phyloP scores from a whole-genome alignment of 2,888 invertebrate genomes.

The Cryptus armator region DNA sequence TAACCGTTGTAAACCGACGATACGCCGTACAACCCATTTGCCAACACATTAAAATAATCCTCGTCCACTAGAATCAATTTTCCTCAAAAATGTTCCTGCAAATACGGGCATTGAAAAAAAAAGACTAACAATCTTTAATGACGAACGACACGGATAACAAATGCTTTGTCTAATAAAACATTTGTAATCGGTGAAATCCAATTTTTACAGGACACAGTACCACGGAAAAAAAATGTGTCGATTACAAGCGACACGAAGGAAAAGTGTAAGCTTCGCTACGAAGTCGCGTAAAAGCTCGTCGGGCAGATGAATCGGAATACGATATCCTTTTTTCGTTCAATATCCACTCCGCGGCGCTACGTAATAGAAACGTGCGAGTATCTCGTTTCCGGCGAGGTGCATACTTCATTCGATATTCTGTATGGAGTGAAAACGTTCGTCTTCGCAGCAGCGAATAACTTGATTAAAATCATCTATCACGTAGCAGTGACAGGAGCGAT shows the following conservation, averaged over 20 bases:
- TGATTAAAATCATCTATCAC: conserved; percentile 82
- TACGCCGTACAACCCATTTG: too few species aligned
- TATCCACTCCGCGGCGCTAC: conserved; percentile 35
- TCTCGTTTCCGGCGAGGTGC: conserved; percentile 36
- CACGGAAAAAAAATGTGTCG: neutral
- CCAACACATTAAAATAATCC: too few species aligned
- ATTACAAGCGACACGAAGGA: neutral
- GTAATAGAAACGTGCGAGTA: conserved; percentile 19
- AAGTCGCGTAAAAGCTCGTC: conserved; percentile 24
- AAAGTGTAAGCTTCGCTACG: neutral
- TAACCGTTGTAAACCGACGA: neutral
- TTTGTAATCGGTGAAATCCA: too few species aligned
- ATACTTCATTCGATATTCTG: conserved; percentile 1
- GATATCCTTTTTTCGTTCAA: conserved; percentile 53
- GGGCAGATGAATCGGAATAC: conserved; percentile 43
- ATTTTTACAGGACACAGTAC: too few species aligned
- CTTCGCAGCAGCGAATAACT: conserved; percentile 71
- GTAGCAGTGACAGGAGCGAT: conserved; percentile 77
- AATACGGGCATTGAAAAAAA: too few species aligned
- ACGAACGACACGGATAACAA: too few species aligned
- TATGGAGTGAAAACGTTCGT: conserved; percentile 24
- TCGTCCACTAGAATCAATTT: too few species aligned
- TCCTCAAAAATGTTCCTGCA: too few species aligned
- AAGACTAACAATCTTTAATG: too few species aligned
- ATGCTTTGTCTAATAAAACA: too few species aligned